Conservation (phyloP, 2,113 vertebrate genomes). For the Cygnus atratus region DNA sequence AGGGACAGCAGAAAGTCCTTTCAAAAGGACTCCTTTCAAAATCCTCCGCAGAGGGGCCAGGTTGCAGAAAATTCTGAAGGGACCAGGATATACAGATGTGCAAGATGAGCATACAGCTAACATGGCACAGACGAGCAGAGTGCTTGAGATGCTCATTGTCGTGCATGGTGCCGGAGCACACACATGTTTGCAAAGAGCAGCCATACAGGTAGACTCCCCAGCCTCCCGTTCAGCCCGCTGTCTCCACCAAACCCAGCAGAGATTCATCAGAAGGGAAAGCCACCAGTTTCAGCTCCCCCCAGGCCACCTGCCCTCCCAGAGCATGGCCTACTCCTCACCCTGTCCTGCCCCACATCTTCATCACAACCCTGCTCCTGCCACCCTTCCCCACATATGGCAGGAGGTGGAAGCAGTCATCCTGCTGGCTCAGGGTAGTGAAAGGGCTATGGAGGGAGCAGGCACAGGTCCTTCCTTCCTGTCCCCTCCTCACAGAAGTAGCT, state of each 20-base stretch:
- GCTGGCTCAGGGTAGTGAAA: not conserved
- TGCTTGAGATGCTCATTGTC: accelerated
- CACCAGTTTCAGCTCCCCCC: not conserved
- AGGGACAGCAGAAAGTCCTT: not conserved
- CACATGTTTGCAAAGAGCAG: not conserved
- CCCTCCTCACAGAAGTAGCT: not conserved
- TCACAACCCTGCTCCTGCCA: not conserved
- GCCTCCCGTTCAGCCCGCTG: not conserved
- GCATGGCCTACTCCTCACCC: not conserved
- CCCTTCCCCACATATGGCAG: accelerated
- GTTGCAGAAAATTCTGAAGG: not conserved
- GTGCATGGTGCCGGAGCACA: accelerated
- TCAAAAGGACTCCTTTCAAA: not conserved
- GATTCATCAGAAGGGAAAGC: not conserved
- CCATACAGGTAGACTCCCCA: not conserved
- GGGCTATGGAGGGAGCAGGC: not conserved
- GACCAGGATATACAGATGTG: not conserved
- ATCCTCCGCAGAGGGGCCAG: not conserved
- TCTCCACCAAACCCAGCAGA: not conserved
- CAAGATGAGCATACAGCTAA: not conserved
- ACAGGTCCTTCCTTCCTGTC: not conserved
- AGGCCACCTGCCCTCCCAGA: not conserved
- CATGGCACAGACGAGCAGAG: not conserved
- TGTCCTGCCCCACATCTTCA: accelerated
- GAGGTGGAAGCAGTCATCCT: not conserved